These are phyloP conservation scores for Drosophila baimaii DNA, from an alignment of 1,140 invertebrate genomes.

Conservation along the genomic window DNA sequence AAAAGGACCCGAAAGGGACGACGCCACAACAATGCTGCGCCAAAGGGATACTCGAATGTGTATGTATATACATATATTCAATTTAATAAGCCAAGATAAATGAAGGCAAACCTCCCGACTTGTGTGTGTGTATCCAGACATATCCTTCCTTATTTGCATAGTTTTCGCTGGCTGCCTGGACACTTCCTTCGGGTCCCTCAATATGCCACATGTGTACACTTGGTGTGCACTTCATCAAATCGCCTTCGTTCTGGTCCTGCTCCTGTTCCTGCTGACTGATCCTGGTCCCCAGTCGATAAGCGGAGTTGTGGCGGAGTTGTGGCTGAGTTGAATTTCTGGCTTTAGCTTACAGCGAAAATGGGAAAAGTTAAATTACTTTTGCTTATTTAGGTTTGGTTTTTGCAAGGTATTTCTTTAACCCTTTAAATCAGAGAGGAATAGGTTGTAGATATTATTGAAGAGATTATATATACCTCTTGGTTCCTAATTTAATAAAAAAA, in stretches of 20 bases:
- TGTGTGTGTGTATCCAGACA: conserved; percentile 36
- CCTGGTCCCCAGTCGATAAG: conserved; percentile 60
- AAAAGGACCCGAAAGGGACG: conserved; percentile 70
- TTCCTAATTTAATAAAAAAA: not conserved
- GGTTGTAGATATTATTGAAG: not conserved
- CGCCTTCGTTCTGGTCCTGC: conserved; percentile 30
- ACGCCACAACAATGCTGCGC: conserved; percentile 61
- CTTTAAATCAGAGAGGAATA: not conserved
- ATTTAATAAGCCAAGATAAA: conserved; percentile 82
- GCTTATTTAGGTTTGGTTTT: conserved; percentile 53
- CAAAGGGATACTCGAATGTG: conserved; percentile 28
- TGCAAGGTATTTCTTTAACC: conserved; percentile 2
- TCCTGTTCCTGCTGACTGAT: conserved; percentile 35
- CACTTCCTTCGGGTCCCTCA: conserved; percentile 58
- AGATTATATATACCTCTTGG: not conserved
- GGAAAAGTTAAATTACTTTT: conserved; percentile 79
- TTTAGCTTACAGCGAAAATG: conserved; percentile 52
- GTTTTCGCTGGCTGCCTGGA: conserved; percentile 61
- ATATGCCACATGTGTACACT: conserved; percentile 62
- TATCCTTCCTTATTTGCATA: conserved; percentile 76
- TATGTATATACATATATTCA: conserved; percentile 65
- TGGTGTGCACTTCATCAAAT: conserved; percentile 75
- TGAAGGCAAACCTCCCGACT: conserved; percentile 53
- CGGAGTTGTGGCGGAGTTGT: too few species aligned
- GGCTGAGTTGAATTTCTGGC: conserved; percentile 17